These are phyloP conservation scores for Neodiprion pinetum DNA, from an alignment of 1,140 invertebrate genomes.

Conservation along the genomic window DNA sequence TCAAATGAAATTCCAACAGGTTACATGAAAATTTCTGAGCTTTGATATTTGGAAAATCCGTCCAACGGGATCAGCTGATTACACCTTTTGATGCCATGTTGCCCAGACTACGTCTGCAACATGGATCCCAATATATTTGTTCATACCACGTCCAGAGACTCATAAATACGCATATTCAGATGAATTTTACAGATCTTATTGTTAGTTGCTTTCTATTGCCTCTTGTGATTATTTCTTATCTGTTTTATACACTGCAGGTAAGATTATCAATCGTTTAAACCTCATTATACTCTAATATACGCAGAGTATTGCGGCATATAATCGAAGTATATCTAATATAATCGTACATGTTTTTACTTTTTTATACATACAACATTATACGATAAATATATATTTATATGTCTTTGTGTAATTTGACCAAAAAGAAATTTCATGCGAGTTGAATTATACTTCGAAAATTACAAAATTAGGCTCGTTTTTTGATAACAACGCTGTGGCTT, in stretches of 20 bases:
- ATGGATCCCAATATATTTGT: no score
- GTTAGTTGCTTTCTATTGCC: background rate
- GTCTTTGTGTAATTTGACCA: conserved; percentile 37
- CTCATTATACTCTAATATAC: conserved; percentile 13
- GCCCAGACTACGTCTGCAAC: no score
- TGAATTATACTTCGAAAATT: background rate
- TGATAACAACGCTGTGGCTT: conserved; percentile 28
- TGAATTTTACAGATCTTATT: no score
- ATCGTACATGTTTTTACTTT: conserved; percentile 33
- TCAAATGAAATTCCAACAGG: no score
- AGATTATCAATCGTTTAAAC: background rate
- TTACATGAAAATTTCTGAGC: no score
- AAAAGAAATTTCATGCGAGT: conserved; percentile 31
- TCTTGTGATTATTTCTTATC: background rate
- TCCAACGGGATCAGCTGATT: no score
- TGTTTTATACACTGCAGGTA: background rate
- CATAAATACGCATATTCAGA: no score
- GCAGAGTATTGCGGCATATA: conserved; percentile 49
- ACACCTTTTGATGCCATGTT: no score
- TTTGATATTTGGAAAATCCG: no score
- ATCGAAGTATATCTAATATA: conserved; percentile 39
- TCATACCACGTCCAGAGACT: no score
- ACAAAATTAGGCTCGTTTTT: conserved; percentile 18
- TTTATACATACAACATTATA: conserved; percentile 30
- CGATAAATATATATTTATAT: conserved; percentile 37